These are phyloP conservation scores for Copidosoma aretas DNA, from an alignment of 2,888 invertebrate genomes.

Conservation along the genomic window DNA sequence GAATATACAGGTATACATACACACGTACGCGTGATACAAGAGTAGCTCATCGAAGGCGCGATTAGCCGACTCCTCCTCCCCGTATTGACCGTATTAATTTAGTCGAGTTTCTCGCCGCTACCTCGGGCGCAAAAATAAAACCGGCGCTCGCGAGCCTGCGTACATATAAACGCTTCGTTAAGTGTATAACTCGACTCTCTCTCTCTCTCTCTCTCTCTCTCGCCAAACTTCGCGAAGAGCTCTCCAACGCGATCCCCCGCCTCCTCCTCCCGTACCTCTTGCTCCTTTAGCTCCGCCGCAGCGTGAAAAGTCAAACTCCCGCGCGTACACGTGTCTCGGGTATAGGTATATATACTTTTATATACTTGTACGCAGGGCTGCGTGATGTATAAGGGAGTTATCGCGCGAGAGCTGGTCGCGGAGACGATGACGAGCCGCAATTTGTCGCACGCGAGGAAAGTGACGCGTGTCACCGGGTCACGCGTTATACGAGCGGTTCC, in stretches of 20 bases:
- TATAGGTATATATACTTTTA: too few relatives aligned
- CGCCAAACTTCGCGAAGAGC: conserved; percentile 13
- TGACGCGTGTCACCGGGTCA: conserved; percentile 42
- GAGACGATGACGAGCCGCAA: conserved; percentile 30
- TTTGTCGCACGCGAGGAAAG: conserved; percentile 46
- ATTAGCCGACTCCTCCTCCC: conserved; percentile 26
- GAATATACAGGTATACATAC: not conserved
- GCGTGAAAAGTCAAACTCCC: not conserved
- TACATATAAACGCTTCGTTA: conserved; percentile 1
- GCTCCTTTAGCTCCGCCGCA: not conserved
- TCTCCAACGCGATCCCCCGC: conserved; percentile 1
- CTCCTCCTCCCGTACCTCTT: not conserved
- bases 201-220: not conserved
- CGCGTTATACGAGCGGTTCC: conserved; percentile 23
- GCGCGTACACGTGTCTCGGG: too few relatives aligned
- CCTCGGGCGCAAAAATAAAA: too few relatives aligned
- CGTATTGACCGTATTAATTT: conserved; percentile 26
- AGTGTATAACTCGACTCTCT: conserved; percentile 7
- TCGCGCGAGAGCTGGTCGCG: not conserved
- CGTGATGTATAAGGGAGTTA: too few relatives aligned
- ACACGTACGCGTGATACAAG: too few relatives aligned
- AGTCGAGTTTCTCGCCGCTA: not conserved
- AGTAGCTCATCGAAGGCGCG: conserved; percentile 16
- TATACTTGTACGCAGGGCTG: too few relatives aligned
- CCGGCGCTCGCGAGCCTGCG: too few relatives aligned